Percentiles rank a stretch among this genome's conserved stretches.
Conservation (phyloP, 2,113 vertebrate genomes). For the Thamnaconus septentrionalis region DNA sequence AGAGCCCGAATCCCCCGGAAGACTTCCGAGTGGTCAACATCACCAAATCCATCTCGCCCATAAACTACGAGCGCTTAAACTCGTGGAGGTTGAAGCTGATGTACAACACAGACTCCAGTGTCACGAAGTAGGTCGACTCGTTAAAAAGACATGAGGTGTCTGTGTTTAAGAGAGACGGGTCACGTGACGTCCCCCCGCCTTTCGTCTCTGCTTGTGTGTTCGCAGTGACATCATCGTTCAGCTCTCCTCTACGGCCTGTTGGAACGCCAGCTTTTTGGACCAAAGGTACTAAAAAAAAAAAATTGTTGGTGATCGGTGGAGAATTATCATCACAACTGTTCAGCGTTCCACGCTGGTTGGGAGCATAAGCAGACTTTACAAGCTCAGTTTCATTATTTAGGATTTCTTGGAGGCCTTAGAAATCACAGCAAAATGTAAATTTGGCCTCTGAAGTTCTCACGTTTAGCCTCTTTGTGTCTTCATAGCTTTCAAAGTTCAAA, state of each 20-base stretch:
- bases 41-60: constrained; percentile 84
- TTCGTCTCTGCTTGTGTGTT: constrained; percentile 39
- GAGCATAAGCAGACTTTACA: no score
- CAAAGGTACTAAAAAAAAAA: constrained; percentile 79
- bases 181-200: not conserved
- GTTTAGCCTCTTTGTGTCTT: no score
- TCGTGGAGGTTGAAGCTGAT: constrained; percentile 89
- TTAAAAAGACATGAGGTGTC: not conserved
- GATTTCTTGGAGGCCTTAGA: no score
- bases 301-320: not conserved
- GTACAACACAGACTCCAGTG: constrained; percentile 85
- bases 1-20: constrained; percentile 83
- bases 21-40: constrained; percentile 90
- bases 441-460: no score
- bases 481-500: no score
- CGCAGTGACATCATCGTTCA: constrained; percentile 88
- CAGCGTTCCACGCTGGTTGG: no score
- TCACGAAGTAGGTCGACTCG: constrained; percentile 83
- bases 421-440: no score
- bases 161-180: no score
- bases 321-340: not conserved
- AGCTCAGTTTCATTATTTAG: no score
- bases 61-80: constrained; percentile 90
- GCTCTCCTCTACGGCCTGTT: constrained; percentile 92
- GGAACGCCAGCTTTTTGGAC: constrained; percentile 98